A percentile compares a stretch with the other conserved stretches of the same genome.
Conservation (phyloP, 1,140 invertebrate genomes). For the Drosophila ambigua region DNA sequence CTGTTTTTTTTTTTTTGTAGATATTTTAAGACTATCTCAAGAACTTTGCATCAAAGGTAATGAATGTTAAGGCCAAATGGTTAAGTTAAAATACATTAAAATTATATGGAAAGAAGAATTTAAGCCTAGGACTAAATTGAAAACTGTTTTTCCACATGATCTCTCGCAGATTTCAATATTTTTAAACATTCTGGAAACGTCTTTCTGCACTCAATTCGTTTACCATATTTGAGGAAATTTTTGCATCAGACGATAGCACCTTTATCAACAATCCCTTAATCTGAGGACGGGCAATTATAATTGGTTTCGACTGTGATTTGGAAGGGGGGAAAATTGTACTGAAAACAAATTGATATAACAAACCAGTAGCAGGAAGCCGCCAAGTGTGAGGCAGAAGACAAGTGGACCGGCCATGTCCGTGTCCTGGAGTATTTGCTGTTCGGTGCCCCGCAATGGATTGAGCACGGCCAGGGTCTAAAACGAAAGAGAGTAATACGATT, state of each 20-base stretch:
- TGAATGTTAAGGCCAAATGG: too few relatives aligned
- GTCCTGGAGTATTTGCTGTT: conserved; percentile 88
- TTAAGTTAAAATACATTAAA: too few relatives aligned
- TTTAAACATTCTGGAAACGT: too few relatives aligned
- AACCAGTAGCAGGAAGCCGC: conserved; percentile 86
- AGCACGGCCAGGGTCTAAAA: conserved; percentile 89
- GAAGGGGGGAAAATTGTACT: background rate
- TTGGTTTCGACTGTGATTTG: background rate
- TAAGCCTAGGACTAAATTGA: too few relatives aligned
- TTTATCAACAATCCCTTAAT: background rate
- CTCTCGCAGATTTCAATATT: too few relatives aligned
- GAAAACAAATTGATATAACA: conserved; percentile 20
- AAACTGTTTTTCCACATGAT: too few relatives aligned
- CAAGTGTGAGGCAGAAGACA: conserved; percentile 92
- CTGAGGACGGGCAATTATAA: background rate
- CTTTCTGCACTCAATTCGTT: too few relatives aligned
- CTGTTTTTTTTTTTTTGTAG: too few relatives aligned
- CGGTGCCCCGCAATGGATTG: conserved; percentile 88
- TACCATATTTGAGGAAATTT: too few relatives aligned
- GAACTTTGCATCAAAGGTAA: too few relatives aligned
- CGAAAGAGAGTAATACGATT: conserved; percentile 36
- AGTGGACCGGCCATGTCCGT: conserved; percentile 92
- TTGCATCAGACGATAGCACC: background rate
- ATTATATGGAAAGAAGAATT: too few relatives aligned
- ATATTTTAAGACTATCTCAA: too few relatives aligned